Base-by-base conservation (phyloP, 2,888 invertebrate genomes). In the Melanotus villosus region DNA sequence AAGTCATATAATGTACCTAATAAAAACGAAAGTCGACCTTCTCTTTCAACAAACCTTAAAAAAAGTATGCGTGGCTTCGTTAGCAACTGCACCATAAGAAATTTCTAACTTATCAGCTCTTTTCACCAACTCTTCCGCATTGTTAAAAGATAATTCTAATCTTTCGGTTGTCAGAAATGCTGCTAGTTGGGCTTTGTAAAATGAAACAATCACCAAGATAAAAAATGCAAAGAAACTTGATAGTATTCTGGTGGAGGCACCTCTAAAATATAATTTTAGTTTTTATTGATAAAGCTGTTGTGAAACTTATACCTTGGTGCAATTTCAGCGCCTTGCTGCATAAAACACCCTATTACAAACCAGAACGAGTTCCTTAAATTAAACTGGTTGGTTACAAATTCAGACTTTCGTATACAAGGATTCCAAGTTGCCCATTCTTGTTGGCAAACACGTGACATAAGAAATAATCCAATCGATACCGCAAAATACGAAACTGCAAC, bases 141-240 rank as follows among this genome's bases (percentile, higher is more conserved):
- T 91, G 77, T 92, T 89, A 54, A 94, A 92, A 0, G 91, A 90
- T 65, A 89, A 89, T 62, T 89, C 89, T 7, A 90, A 87, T 0
- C 90, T 90, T 83, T 96, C 96, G 0, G 95, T 91, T 0, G 96
- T 96, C 10, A 97, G 86, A 81, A 95, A 96, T 1, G 97, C 97
- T 36, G 96, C 96, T 72, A 97, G 87, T 84, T 97, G 96, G 9
- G 96, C 96, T 0, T 96, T 96, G 81, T 97, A 97, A 0, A 95
- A 95, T 0, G 92, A 90, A 1, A 94, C 93, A 88, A 94, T 93
- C 78, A 96, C 95, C 34, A 96, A 85, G 0, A 94, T 95, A 81
- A 96, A 96, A 80, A 96, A 96, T 92, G 94, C 95, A 95, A 93
- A 94, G 80, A 92, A 91, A 70, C 94, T 93, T 1, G 95, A 96